phyloP scores from a whole-genome alignment of 2,113 vertebrate genomes.

The Chaenogobius annularis region DNA sequence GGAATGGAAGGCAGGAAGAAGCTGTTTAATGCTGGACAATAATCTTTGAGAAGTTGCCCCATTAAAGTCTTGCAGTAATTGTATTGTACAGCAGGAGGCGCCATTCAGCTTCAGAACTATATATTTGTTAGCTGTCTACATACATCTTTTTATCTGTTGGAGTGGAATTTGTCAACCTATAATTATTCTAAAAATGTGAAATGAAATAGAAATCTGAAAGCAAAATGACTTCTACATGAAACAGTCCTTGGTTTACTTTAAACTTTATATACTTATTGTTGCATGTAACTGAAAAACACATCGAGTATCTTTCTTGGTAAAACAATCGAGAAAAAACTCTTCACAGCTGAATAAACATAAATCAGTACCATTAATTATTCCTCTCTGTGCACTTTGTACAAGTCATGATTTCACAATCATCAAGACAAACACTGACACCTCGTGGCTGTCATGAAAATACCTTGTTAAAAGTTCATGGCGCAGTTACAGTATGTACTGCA shows the following conservation, averaged over 20 bases:
- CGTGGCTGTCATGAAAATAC: background rate
- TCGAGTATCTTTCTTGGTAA: too few species aligned
- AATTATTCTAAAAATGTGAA: background rate
- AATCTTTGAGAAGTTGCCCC: constrained; percentile 3
- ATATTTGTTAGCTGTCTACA: background rate
- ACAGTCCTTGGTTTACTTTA: too few species aligned
- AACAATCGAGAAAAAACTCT: too few species aligned
- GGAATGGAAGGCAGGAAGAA: constrained; percentile 82
- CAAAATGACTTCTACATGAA: background rate
- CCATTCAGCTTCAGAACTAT: background rate
- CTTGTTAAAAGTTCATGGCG: background rate
- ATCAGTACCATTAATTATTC: background rate
- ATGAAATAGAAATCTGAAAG: too few species aligned
- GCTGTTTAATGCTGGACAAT: constrained; percentile 67
- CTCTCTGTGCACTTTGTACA: background rate
- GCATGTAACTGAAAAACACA: too few species aligned
- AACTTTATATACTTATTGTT: too few species aligned
- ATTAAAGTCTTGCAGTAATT: background rate
- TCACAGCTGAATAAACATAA: background rate
- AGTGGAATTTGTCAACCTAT: background rate
- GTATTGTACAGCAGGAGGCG: background rate
- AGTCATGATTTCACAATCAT: background rate
- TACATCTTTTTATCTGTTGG: background rate
- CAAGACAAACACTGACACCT: background rate
- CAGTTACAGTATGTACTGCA: too few species aligned